phyloP scores from a whole-genome alignment of 2,888 invertebrate species.

The Perizoma affinitatum region DNA sequence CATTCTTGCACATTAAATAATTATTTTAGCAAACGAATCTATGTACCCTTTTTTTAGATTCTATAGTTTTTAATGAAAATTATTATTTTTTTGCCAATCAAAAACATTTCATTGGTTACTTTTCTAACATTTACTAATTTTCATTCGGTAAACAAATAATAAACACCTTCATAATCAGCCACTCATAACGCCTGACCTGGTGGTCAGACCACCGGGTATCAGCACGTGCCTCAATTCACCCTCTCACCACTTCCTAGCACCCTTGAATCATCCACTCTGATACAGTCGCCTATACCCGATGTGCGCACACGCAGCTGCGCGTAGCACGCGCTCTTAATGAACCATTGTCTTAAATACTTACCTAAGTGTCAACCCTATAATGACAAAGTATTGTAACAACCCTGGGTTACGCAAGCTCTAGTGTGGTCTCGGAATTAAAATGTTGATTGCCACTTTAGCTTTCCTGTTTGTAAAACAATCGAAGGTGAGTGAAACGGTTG shows the following conservation, averaged over 20 bases:
- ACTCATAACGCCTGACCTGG: slow-evolving; percentile 33
- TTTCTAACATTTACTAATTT: too few species aligned
- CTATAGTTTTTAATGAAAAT: too few species aligned
- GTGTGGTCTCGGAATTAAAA: slow-evolving; percentile 67
- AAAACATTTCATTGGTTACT: too few species aligned
- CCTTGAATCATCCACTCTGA: slow-evolving; percentile 28
- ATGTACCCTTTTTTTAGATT: too few species aligned
- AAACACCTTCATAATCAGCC: slow-evolving; percentile 1
- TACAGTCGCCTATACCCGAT: slow-evolving; percentile 21
- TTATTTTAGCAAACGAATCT: too few species aligned
- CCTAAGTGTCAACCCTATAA: slow-evolving; percentile 44
- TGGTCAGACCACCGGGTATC: slow-evolving; percentile 47
- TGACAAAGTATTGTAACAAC: slow-evolving; percentile 43
- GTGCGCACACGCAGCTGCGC: slow-evolving; percentile 64
- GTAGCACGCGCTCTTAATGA: slow-evolving; percentile 73
- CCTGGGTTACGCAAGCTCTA: slow-evolving; percentile 1
- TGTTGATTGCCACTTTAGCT: slow-evolving; percentile 70
- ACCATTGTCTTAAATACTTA: slow-evolving; percentile 53
- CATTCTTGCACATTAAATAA: too few species aligned
- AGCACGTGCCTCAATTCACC: slow-evolving; percentile 69
- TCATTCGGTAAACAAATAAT: too few species aligned
- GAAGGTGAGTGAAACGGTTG: slow-evolving; percentile 22
- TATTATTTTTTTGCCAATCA: too few species aligned
- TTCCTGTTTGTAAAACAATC: slow-evolving; percentile 52
- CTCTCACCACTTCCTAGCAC: slow-evolving; percentile 52